Conservation (phyloP, 2,113 vertebrate genomes). For the Leptodactylus fuscus region DNA sequence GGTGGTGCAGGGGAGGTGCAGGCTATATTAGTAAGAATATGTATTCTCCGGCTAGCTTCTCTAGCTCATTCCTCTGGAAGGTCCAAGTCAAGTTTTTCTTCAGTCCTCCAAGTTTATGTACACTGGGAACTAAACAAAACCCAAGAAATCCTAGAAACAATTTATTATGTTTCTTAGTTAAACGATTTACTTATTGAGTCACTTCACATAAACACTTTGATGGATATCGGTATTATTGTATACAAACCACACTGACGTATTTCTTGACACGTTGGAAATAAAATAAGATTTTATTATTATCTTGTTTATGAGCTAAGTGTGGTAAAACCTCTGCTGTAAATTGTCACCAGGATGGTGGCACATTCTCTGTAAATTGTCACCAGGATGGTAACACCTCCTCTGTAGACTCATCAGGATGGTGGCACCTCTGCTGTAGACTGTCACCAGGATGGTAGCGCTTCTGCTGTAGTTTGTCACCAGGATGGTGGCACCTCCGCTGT, state of each 20-base stretch:
- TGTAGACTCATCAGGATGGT: too few species aligned
- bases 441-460: too few species aligned
- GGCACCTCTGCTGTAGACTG: too few species aligned
- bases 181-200: constrained; percentile 32
- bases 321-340: too few species aligned
- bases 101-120: background rate
- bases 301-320: constrained; percentile 11
- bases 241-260: constrained; percentile 3
- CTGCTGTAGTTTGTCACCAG: too few species aligned
- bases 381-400: too few species aligned
- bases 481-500: too few species aligned
- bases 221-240: background rate
- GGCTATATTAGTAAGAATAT: too few species aligned
- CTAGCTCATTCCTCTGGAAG: background rate
- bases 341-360: too few species aligned
- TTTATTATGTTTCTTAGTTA: constrained; percentile 13
- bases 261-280: constrained; percentile 12
- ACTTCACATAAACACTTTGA: constrained; percentile 21
- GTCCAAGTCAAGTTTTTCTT: background rate
- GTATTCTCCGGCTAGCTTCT: too few species aligned
- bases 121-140: background rate
- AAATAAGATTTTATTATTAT: background rate
- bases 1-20: too few species aligned
- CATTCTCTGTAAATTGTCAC: too few species aligned
- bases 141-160: background rate